Evolutionary conservation across 1,140 invertebrate genomes (phyloP).

Genomic region (Pogonomyrmex californicus): DNA sequence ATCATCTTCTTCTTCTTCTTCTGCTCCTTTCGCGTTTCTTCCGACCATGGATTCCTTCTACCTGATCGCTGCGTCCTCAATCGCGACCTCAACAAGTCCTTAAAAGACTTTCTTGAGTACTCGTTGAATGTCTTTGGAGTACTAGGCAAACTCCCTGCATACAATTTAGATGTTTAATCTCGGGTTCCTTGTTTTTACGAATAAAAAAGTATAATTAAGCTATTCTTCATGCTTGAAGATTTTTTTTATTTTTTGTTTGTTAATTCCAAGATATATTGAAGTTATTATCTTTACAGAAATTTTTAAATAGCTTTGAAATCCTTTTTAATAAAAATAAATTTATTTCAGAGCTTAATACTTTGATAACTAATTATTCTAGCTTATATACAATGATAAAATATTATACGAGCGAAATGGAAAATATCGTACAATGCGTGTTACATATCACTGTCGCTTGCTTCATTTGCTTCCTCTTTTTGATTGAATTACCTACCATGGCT

Average conservation of each 20-base stretch:
- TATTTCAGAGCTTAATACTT: constrained; percentile 2
- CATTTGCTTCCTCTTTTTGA: background rate
- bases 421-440: background rate
- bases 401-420: background rate
- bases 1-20: constrained; percentile 21
- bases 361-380: background rate
- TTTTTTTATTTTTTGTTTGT: constrained; percentile 33
- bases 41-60: constrained; percentile 33
- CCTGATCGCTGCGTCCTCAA: constrained; percentile 35
- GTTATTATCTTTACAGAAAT: background rate
- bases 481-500: background rate
- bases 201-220: background rate
- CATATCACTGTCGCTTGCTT: background rate
- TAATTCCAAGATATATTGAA: background rate
- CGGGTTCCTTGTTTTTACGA: background rate
- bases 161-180: constrained; percentile 20
- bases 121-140: constrained; percentile 37
- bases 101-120: constrained; percentile 36
- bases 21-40: constrained; percentile 43
- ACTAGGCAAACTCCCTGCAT: constrained; percentile 10
- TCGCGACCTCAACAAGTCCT: constrained; percentile 36
- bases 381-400: background rate
- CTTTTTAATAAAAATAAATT: background rate
- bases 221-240: background rate
- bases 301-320: background rate